phyloP scores from a whole-genome alignment of 2,888 invertebrate genomes.

The Hirtodrosophila alboralis region DNA sequence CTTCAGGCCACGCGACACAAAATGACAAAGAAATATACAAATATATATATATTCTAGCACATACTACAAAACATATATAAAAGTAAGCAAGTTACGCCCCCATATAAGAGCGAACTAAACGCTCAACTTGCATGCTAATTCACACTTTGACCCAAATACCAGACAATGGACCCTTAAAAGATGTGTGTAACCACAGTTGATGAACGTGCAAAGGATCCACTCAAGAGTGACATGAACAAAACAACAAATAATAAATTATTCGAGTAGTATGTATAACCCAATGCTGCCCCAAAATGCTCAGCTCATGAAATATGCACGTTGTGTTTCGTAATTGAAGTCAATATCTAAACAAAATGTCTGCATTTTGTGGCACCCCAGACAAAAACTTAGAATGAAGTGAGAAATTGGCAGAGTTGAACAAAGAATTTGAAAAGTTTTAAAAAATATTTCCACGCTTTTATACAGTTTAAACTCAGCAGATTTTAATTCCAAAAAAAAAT shows the following conservation, averaged over 20 bases:
- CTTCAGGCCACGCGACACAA: constrained; percentile 41
- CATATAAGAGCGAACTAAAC: constrained; percentile 5
- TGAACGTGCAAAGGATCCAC: constrained; percentile 26
- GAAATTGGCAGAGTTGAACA: no score
- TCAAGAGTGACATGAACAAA: constrained; percentile 44
- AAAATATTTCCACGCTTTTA: no score
- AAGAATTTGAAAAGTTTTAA: no score
- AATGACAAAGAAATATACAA: no score
- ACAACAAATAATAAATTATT: constrained; percentile 53
- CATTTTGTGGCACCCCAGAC: no score
- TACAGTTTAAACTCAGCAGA: no score
- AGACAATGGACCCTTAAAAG: constrained; percentile 16
- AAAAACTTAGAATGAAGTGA: no score
- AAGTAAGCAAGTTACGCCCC: constrained; percentile 17
- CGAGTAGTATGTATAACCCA: constrained; percentile 5
- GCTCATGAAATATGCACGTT: constrained; percentile 66
- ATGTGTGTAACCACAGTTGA: constrained; percentile 21
- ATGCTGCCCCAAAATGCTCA: constrained; percentile 5
- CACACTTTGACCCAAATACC: constrained; percentile 67
- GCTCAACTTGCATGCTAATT: constrained; percentile 65
- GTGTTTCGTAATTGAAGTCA: constrained; percentile 70
- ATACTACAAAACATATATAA: neutral
- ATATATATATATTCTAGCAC: no score
- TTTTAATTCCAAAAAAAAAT: no score
- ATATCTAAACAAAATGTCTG: constrained; percentile 64